Evolutionary conservation across 2,888 invertebrate species (phyloP), one percentile per base, ranked within the genome.

Genomic region (Gerris lacustris): DNA sequence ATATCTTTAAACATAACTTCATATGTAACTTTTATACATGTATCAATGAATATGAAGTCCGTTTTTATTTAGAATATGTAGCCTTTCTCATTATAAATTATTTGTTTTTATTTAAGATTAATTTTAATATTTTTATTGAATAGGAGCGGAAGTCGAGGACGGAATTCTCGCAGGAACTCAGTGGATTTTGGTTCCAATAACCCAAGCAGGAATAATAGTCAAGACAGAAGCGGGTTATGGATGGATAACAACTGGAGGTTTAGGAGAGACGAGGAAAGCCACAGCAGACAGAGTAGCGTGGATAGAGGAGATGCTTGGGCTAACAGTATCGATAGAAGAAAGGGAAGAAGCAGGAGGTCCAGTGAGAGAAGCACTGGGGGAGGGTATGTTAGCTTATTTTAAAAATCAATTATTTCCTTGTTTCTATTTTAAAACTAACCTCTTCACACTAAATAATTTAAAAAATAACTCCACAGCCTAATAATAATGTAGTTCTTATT

Each of bases 141-240:
- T 68, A 74, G 74, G 69, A 72, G 74, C 55, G 68, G 67, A 18
- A 73, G 73, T 67, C 68, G 71, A 31, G 74, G 73, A 44, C 68
- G 68, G 44, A 43, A 55, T 47, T 43, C 67, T n/a, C 69, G 72
- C 44, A 69, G 72, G n/a, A 72, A 72, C 44, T 72, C 73, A 63
- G 72, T 73, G 9, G 74, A 74, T 47, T 72, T 71, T 66, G 55
- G 70, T 44, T 66, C 67, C 44, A 73, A 73, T 67, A 69, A 72
- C 63, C 62, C 67, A n/a, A 75, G 75, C 67, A 68, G 74, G 43
- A 72, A 73, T 63, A 73, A 74, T 69, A 75, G 74, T 64, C 64
- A 72, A 31, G 75, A 74, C 31, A 73, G 72, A 47, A 55, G 15
- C 15, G 55, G 55, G 2, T 9, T 9, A 55, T n/a, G 64, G 17